Conservation (phyloP, 2,888 invertebrate species). For the Euplagia quadripunctaria region DNA sequence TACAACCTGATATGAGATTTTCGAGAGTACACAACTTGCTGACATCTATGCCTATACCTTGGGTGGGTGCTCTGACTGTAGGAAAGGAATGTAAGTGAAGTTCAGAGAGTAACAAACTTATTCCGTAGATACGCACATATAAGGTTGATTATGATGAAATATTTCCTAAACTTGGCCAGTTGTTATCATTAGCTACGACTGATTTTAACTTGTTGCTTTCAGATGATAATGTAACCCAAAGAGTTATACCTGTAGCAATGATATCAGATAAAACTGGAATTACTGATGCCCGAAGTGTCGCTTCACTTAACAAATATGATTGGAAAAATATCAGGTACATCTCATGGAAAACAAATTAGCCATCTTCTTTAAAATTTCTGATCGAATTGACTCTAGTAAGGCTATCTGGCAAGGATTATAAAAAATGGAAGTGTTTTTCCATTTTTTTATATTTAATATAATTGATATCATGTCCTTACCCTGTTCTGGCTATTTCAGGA, state of each 20-base stretch:
- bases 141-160: neutral
- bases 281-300: constrained; percentile 8
- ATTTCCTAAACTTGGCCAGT: neutral
- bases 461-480: neutral
- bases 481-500: constrained; percentile 9
- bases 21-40: neutral
- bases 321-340: constrained; percentile 6
- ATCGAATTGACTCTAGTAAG: too few species aligned
- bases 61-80: constrained; percentile 8
- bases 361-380: neutral
- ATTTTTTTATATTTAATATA: too few species aligned
- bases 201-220: neutral
- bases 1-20: neutral
- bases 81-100: neutral
- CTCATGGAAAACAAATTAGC: neutral
- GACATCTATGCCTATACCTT: constrained; percentile 11
- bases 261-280: constrained; percentile 9
- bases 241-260: constrained; percentile 2
- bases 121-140: neutral
- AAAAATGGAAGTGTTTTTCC: too few species aligned
- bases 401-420: too few species aligned
- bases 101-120: neutral
- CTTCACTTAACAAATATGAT: neutral
- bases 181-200: neutral
- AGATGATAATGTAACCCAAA: neutral